A percentile compares a stretch with the other conserved stretches of the same genome.
These are phyloP conservation scores for Lytechinus variegatus DNA, from an alignment of 35 echinoderm and acorn worm species.

Conservation along the genomic window DNA sequence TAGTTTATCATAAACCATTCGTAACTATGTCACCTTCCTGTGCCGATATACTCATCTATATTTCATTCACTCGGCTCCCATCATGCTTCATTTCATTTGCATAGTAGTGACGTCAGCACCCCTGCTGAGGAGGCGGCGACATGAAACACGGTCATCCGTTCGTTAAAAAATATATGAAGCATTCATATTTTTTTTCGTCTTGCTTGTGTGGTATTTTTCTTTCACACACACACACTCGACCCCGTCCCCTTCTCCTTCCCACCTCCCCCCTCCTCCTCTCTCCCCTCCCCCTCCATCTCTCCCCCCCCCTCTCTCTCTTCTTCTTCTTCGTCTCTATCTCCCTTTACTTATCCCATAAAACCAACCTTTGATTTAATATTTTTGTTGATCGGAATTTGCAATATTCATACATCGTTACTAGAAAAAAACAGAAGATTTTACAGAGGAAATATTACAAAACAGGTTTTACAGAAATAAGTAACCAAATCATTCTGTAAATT, in stretches of 20 bases:
- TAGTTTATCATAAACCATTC: background rate
- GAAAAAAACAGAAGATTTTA: no score
- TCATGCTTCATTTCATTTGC: constrained; percentile 37
- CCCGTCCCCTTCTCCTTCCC: background rate
- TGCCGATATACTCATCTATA: background rate
- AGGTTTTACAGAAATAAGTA: no score
- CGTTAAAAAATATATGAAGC: background rate
- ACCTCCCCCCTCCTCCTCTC: background rate
- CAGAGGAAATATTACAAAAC: no score
- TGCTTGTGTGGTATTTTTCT: background rate
- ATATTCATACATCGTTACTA: no score
- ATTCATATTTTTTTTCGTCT: background rate
- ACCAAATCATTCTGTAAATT: no score
- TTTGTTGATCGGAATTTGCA: no score
- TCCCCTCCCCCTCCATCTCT: background rate
- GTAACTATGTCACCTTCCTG: constrained; percentile 22
- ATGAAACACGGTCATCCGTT: background rate
- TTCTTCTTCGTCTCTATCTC: background rate
- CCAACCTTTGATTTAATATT: no score
- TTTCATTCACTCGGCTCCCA: background rate
- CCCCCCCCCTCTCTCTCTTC: background rate
- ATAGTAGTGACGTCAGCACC: constrained; percentile 34
- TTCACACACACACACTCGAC: background rate
- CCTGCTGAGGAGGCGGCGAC: background rate
- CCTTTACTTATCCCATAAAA: no score